Conservation (phyloP, 2,113 vertebrate species). For the Barnardius zonarius region DNA sequence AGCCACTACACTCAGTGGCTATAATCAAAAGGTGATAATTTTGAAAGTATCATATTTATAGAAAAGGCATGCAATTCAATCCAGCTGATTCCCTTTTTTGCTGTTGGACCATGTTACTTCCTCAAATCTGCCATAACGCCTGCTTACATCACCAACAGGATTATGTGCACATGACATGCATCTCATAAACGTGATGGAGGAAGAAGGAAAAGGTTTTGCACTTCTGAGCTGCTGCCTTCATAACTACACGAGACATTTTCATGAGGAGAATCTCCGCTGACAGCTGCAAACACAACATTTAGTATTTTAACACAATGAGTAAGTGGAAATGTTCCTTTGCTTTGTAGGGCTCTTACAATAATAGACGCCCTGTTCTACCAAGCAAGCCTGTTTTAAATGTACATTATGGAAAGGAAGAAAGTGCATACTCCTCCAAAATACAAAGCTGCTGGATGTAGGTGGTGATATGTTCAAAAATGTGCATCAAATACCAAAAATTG, state of each 20-base stretch:
- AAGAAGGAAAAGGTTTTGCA: not conserved
- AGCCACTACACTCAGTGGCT: not conserved
- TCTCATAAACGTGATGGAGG: not conserved
- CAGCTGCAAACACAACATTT: not conserved
- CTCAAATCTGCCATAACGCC: not conserved
- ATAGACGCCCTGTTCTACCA: not conserved
- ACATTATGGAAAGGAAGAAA: not conserved
- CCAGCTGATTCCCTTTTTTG: not conserved
- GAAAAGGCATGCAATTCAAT: not conserved
- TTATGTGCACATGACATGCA: not conserved
- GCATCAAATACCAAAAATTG: not conserved
- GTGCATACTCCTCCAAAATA: not conserved
- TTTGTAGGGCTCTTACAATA: not conserved
- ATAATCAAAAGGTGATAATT: not conserved
- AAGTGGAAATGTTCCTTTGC: not conserved
- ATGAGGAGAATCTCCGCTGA: not conserved
- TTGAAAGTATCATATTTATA: not conserved
- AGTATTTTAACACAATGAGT: not conserved
- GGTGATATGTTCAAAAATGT: not conserved
- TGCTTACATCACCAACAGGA: not conserved
- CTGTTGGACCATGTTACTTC: rapidly evolving
- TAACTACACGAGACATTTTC: not conserved
- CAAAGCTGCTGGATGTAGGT: not conserved
- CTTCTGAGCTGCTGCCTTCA: not conserved
- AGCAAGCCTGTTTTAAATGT: not conserved